phyloP scores from a whole-genome alignment of 2,113 vertebrate genomes.

The Chlorodrepanis virens region DNA sequence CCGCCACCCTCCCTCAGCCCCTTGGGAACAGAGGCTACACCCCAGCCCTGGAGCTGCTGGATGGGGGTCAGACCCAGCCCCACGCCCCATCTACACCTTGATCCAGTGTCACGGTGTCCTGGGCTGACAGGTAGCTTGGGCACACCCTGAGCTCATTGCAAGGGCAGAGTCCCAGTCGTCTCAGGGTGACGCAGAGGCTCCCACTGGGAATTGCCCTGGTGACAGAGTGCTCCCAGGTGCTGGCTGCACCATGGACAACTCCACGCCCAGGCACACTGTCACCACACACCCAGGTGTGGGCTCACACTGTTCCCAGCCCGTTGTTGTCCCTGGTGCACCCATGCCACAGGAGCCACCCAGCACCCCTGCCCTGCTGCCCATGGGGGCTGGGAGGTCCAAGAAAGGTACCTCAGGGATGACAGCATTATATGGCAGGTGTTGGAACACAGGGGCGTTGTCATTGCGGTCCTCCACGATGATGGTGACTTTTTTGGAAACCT shows the following conservation, averaged over 20 bases:
- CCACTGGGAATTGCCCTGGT: fast-evolving
- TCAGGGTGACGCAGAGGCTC: neutral
- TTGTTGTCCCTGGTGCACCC: neutral
- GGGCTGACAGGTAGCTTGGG: neutral
- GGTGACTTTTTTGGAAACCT: neutral
- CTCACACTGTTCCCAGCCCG: fast-evolving
- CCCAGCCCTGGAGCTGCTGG: neutral
- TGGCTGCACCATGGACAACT: fast-evolving
- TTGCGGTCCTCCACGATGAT: conserved; percentile 58
- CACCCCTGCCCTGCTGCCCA: fast-evolving
- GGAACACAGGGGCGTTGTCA: conserved; percentile 15
- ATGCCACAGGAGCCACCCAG: neutral
- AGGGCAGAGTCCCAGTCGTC: neutral
- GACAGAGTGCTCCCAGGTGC: neutral
- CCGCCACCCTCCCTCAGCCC: neutral
- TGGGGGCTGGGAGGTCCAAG: fast-evolving
- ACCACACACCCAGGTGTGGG: fast-evolving
- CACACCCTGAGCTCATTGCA: neutral
- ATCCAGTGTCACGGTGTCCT: neutral
- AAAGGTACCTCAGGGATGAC: neutral
- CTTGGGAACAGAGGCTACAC: neutral
- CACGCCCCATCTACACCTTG: neutral
- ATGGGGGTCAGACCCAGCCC: fast-evolving
- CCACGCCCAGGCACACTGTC: fast-evolving
- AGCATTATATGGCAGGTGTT: neutral